Conservation (phyloP, 2,113 vertebrate species). For the Osmerus eperlanus region DNA sequence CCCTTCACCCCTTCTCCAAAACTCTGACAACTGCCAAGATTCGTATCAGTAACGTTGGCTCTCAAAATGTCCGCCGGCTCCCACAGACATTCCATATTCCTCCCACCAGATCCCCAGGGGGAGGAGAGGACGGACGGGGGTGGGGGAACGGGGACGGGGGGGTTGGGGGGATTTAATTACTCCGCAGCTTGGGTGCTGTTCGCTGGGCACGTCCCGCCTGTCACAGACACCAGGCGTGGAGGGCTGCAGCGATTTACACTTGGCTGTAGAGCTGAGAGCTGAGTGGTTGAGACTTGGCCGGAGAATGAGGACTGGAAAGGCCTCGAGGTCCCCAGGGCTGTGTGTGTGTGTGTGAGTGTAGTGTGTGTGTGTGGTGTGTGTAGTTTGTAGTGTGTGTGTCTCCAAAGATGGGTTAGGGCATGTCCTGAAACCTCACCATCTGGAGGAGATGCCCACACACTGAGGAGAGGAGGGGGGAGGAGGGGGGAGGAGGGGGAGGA, state of each 20-base stretch:
- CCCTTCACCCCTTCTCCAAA: constrained; percentile 1
- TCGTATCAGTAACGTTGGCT: constrained; percentile 27
- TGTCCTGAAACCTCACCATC: constrained; percentile 24
- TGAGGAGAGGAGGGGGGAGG: not conserved
- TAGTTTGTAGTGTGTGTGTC: not conserved
- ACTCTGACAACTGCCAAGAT: constrained; percentile 26
- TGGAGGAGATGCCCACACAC: constrained; percentile 22
- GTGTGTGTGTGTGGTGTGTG: too few relatives aligned
- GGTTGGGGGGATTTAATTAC: constrained; percentile 32
- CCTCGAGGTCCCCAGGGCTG: constrained; percentile 19
- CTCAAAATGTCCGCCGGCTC: constrained; percentile 28
- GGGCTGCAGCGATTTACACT: constrained; percentile 21
- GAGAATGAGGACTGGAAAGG: constrained; percentile 27
- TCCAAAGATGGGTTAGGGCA: constrained; percentile 19
- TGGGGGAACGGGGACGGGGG: not conserved
- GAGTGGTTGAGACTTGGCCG: constrained; percentile 12
- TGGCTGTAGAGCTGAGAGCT: constrained; percentile 12
- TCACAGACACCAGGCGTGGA: constrained; percentile 8
- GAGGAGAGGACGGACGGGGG: not conserved
- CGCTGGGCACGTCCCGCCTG: constrained; percentile 20
- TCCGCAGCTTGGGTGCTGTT: constrained; percentile 19
- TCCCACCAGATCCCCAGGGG: constrained; percentile 6
- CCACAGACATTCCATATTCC: constrained; percentile 24
- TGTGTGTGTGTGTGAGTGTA: not conserved
- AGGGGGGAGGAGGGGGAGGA: not conserved